Base-by-base conservation (phyloP, 2,113 vertebrate genomes). In the Tachycineta bicolor region DNA sequence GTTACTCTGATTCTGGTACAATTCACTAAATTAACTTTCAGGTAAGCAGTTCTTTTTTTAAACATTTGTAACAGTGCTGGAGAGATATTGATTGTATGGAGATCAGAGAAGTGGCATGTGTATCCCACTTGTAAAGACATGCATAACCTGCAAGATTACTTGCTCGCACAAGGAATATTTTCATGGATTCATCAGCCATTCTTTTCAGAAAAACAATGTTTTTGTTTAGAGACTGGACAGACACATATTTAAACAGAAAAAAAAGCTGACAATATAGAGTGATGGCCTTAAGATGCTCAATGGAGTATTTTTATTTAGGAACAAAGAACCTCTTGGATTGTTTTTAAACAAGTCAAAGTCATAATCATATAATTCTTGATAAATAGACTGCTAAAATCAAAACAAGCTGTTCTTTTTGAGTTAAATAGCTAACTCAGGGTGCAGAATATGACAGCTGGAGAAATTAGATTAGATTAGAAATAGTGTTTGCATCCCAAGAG, bases 391-490 rank as follows among this genome's bases (percentile, higher is more conserved):
- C 75, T 73, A 76, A 92, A 87, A 78, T 68, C 33, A 79, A 96
- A 89, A 53, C 34, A 75, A 79, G 34, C 79, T 88, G 71, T 65
- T 46, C 23, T 67, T 92, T 80, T 73, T n/a, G 67, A 73, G 43
- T 85, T 92, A 76, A 93, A 92, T 37, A 83, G 53, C 67, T 79
- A 63, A 82, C 33, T 34, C 3, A 10, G n/a, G 17, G 26, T 77
- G 41, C 37, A 83, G 79, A 93, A 76, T 39, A 49, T 20, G 62
- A 83, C 65, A 76, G 31, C 50, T 76, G 44, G 31, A 87, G 46
- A 80, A 92, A 92, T 83, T 75, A 60, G 14, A 85, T 90, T 87
- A 85, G 59, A 80, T 87, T 82, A 80, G 71, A 93, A 94, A 71
- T 49, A 91, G 29, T 41, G 46, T 93, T 94, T 77, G 46, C 74